Evolutionary conservation across 2,113 vertebrate species (phyloP).

Genomic region (Lucifuga dentata): DNA sequence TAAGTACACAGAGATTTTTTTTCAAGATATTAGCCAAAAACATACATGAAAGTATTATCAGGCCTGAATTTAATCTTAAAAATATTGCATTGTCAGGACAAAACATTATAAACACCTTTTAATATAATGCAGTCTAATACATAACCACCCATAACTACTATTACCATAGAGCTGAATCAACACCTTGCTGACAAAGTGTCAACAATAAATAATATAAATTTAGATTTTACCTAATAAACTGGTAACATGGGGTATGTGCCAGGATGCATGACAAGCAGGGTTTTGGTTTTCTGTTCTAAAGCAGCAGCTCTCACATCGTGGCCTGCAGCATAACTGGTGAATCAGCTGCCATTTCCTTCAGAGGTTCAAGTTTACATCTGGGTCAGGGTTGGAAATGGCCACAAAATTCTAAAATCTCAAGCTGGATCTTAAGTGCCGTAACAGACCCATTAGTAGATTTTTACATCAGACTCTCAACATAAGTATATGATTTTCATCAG

Average conservation of each 20-base stretch:
- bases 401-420: constrained; percentile 46
- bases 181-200: no score
- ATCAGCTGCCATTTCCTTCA: constrained; percentile 69
- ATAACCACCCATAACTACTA: no score
- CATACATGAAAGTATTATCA: constrained; percentile 43
- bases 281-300: constrained; percentile 30
- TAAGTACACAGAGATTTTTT: constrained; percentile 57
- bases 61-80: constrained; percentile 41
- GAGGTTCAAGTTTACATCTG: constrained; percentile 50
- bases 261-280: constrained; percentile 21
- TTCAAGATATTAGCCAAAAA: constrained; percentile 46
- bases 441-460: constrained; percentile 11
- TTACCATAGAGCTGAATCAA: no score
- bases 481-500: no score
- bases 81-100: constrained; percentile 37
- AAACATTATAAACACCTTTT: no score
- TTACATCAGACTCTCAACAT: no score
- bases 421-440: constrained; percentile 28
- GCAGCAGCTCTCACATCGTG: constrained; percentile 31
- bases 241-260: not conserved
- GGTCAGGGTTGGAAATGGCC: constrained; percentile 64
- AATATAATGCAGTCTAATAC: no score
- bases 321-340: constrained; percentile 39
- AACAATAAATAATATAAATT: no score
- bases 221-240: not conserved